Evolutionary conservation across 2,888 invertebrate genomes (phyloP).

Genomic region (Xanthia icteritia): DNA sequence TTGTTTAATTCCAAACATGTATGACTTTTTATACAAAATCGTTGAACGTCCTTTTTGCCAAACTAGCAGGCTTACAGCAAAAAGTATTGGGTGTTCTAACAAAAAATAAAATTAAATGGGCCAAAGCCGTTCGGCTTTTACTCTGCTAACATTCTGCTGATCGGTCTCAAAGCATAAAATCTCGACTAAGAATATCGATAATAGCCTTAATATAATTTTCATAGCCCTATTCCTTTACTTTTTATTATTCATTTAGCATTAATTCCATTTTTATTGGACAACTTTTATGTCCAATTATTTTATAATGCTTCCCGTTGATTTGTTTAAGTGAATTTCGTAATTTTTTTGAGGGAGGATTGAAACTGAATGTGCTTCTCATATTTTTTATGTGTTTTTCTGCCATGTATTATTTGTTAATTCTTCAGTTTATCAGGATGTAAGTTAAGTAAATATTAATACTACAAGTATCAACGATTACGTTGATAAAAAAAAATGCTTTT

Average conservation of each 20-base stretch:
- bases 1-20: neutral
- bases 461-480: neutral
- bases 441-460: neutral
- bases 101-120: constrained; percentile 28
- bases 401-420: neutral
- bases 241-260: constrained; percentile 68
- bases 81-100: neutral
- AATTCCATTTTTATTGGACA: constrained; percentile 64
- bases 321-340: constrained; percentile 40
- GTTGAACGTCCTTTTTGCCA: neutral
- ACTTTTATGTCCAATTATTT: constrained; percentile 68
- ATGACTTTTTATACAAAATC: neutral
- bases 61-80: neutral
- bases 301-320: constrained; percentile 61
- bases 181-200: constrained; percentile 63
- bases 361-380: constrained; percentile 12
- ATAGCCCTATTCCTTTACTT: constrained; percentile 62
- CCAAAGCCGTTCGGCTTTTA: constrained; percentile 26
- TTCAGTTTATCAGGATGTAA: neutral
- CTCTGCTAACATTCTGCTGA: constrained; percentile 44
- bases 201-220: constrained; percentile 69
- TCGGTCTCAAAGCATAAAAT: constrained; percentile 58
- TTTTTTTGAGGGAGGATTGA: constrained; percentile 24
- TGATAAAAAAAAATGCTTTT: neutral
- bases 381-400: neutral